These are phyloP conservation scores for Atherinosoma microstoma DNA, from an alignment of 2,797 vertebrate genomes.

Conservation along the genomic window DNA sequence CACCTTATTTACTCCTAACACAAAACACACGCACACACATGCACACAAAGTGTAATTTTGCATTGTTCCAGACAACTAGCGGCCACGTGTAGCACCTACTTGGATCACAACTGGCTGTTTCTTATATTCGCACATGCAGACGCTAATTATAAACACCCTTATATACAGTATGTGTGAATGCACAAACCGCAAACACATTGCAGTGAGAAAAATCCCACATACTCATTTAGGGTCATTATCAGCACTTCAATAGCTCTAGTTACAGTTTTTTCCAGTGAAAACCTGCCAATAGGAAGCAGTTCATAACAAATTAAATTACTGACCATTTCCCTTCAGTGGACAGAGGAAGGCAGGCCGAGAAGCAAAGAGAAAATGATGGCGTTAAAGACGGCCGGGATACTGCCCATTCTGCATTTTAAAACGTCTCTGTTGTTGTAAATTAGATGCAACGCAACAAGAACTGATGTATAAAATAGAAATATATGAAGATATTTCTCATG, in stretches of 20 bases:
- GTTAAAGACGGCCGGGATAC: conserved; percentile 24
- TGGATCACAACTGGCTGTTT: conserved; percentile 15
- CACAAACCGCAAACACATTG: neutral
- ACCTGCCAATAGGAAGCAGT: conserved; percentile 55
- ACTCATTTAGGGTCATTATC: conserved; percentile 44
- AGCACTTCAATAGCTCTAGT: conserved; percentile 49
- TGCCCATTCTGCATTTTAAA: conserved; percentile 34
- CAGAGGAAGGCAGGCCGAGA: conserved; percentile 15
- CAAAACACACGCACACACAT: conserved; percentile 2
- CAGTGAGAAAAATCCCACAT: neutral
- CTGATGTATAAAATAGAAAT: conserved; percentile 32
- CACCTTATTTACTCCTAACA: conserved; percentile 50
- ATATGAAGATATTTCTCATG: conserved; percentile 30
- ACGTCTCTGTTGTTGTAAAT: conserved; percentile 11
- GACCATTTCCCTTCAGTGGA: conserved; percentile 57
- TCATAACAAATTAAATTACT: conserved; percentile 70
- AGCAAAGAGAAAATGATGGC: conserved; percentile 23
- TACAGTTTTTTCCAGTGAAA: conserved; percentile 55
- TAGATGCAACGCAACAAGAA: neutral
- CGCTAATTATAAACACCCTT: neutral
- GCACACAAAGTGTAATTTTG: conserved; percentile 6
- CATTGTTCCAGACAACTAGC: conserved; percentile 18
- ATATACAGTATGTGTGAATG: neutral
- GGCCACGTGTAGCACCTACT: conserved; percentile 5
- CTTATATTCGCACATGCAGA: conserved; percentile 8